Evolutionary conservation across 2,888 invertebrate species (phyloP).

Genomic region (Agonopterix subpropinquella): DNA sequence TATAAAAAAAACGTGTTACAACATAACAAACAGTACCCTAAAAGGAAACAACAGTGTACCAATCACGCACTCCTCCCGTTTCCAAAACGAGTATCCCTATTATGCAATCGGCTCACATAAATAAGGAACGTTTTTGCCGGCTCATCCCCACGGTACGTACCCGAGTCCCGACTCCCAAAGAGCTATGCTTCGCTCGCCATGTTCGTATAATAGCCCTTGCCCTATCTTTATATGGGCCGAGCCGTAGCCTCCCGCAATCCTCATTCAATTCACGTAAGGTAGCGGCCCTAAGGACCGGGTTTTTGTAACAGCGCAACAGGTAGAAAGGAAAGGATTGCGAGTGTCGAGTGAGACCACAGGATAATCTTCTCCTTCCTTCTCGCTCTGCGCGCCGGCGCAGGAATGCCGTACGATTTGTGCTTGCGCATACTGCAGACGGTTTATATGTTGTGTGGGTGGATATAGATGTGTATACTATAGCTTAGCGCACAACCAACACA

Average conservation of each 20-base stretch:
- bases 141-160: conserved; percentile 59
- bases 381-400: conserved; percentile 55
- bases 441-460: conserved; percentile 48
- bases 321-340: conserved; percentile 75
- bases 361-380: conserved; percentile 37
- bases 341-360: conserved; percentile 47
- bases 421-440: conserved; percentile 58
- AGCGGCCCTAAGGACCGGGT: conserved; percentile 75
- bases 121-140: conserved; percentile 44
- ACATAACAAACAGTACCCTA: too few relatives aligned
- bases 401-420: conserved; percentile 75
- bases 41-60: background rate
- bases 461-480: conserved; percentile 27
- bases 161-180: conserved; percentile 47
- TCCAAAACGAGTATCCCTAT: conserved; percentile 50
- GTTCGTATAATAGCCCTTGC: conserved; percentile 66
- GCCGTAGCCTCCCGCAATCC: conserved; percentile 70
- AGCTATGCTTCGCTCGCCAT: conserved; percentile 33
- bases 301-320: conserved; percentile 75
- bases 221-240: conserved; percentile 74
- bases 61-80: conserved; percentile 49
- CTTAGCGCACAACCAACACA: conserved; percentile 59
- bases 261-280: conserved; percentile 75
- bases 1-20: too few relatives aligned
- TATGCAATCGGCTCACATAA: conserved; percentile 64